Evolutionary conservation across 2,888 invertebrate species (phyloP).

Genomic region (Stenodera caucasica): DNA sequence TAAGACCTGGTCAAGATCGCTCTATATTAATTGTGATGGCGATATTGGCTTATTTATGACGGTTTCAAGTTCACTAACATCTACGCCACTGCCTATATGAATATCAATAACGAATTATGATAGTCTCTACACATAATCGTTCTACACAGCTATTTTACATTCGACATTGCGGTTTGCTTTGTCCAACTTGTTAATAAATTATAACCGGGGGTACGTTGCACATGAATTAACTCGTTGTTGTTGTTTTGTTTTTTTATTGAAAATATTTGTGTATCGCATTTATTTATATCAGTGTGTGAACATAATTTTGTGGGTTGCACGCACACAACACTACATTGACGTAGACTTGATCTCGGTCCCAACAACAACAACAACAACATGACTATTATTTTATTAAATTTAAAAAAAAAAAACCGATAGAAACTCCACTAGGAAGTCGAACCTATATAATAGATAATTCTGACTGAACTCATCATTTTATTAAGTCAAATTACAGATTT

Average conservation of each 20-base stretch:
- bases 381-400: too few species aligned
- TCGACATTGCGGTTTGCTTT: slow-evolving; percentile 50
- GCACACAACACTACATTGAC: slow-evolving; percentile 28
- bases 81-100: slow-evolving; percentile 51
- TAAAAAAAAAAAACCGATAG: too few species aligned
- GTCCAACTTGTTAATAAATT: slow-evolving; percentile 51
- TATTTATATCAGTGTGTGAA: slow-evolving; percentile 50
- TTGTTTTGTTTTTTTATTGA: slow-evolving; percentile 18
- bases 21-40: slow-evolving; percentile 27
- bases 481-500: background rate
- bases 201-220: slow-evolving; percentile 45
- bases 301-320: slow-evolving; percentile 47
- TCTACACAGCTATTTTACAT: slow-evolving; percentile 45
- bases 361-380: background rate
- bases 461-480: background rate
- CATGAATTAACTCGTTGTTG: slow-evolving; percentile 48
- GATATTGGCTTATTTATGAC: slow-evolving; percentile 23
- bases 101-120: slow-evolving; percentile 53
- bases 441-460: too few species aligned
- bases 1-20: slow-evolving; percentile 9
- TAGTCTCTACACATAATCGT: slow-evolving; percentile 50
- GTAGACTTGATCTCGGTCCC: background rate
- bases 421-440: background rate
- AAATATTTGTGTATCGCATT: slow-evolving; percentile 54
- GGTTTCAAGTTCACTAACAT: slow-evolving; percentile 37